Conservation (phyloP, 2,888 invertebrate genomes). For the Catocala nupta region DNA sequence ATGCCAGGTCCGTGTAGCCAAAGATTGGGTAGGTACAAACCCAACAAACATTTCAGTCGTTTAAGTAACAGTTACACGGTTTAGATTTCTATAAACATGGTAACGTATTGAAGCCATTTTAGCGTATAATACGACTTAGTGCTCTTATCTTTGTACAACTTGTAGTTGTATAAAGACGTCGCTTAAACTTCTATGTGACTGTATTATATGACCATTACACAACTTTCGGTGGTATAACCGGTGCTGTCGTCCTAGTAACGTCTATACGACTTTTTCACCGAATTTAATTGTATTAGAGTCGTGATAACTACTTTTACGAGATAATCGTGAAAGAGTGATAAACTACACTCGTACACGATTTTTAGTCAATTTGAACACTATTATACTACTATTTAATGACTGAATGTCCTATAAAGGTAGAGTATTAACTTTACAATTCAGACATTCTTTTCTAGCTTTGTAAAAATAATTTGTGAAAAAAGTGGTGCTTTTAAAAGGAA, state of each 20-base stretch:
- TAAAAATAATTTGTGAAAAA: constrained; percentile 7
- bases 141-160: constrained; percentile 1
- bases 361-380: neutral
- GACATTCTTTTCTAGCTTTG: constrained; percentile 1
- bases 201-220: constrained; percentile 1
- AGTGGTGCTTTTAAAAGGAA: constrained; percentile 9
- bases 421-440: constrained; percentile 1
- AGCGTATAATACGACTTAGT: constrained; percentile 4
- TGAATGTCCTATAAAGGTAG: constrained; percentile 3
- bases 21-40: too few relatives aligned
- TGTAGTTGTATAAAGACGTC: too few relatives aligned
- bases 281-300: constrained; percentile 8
- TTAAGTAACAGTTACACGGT: constrained; percentile 2
- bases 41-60: constrained; percentile 1
- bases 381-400: constrained; percentile 7
- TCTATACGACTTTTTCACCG: constrained; percentile 8
- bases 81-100: constrained; percentile 2
- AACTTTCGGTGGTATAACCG: neutral
- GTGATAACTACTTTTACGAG: constrained; percentile 5
- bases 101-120: neutral
- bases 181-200: constrained; percentile 11
- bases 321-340: constrained; percentile 8
- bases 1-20: too few relatives aligned
- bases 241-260: constrained; percentile 10
- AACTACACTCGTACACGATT: constrained; percentile 4